These are phyloP conservation scores for Coccyzus lansbergi DNA, from an alignment of 2,797 vertebrate genomes.

Conservation along the genomic window DNA sequence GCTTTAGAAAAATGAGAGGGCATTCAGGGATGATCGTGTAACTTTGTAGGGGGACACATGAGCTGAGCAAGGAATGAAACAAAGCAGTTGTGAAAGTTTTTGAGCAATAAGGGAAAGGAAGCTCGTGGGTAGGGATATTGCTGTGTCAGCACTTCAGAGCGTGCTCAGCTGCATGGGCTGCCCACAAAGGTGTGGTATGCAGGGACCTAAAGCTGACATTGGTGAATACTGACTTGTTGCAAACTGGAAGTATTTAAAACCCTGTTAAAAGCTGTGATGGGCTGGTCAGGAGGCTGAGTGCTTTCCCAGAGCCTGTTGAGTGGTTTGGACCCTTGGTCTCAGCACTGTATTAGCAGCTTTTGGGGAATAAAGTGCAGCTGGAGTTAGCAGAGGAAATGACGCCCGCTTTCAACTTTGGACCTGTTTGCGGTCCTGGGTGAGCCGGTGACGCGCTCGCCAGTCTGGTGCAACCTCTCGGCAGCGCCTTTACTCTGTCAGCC, in stretches of 20 bases:
- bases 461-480: not conserved
- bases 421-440: not conserved
- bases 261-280: not conserved
- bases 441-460: not conserved
- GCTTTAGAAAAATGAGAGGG: not conserved
- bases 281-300: rapidly evolving
- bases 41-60: not conserved
- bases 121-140: rapidly evolving
- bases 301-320: not conserved
- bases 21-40: rapidly evolving
- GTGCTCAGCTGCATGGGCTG: not conserved
- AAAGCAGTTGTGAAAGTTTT: not conserved
- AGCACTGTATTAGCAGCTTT: not conserved
- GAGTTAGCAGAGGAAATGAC: not conserved
- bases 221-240: not conserved
- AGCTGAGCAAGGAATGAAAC: not conserved
- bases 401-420: constrained; percentile 13
- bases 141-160: not conserved
- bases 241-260: not conserved
- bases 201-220: no score
- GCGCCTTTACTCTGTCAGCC: not conserved
- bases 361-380: not conserved
- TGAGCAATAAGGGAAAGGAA: not conserved
- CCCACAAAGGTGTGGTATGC: rapidly evolving
- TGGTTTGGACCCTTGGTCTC: not conserved